These are phyloP conservation scores for Andrena haemorrhoa DNA, from an alignment of 2,888 invertebrate genomes.

Conservation along the genomic window DNA sequence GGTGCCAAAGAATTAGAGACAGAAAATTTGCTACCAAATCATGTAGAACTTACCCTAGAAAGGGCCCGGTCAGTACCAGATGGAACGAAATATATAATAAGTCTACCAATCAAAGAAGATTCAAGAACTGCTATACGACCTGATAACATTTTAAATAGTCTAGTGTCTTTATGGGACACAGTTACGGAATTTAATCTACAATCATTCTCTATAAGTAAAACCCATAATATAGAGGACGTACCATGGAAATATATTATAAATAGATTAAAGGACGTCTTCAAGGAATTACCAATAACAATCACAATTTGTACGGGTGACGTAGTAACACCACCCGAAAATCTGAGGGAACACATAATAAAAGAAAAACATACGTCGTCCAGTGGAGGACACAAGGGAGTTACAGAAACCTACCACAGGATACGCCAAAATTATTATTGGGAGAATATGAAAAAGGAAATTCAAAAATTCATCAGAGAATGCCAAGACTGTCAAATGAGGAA, in stretches of 20 bases:
- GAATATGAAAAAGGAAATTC: background rate
- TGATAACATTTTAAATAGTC: background rate
- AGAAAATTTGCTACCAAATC: background rate
- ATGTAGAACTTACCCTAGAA: background rate
- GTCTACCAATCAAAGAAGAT: background rate
- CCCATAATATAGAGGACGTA: background rate
- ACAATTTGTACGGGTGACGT: background rate
- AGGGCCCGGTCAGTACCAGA: background rate
- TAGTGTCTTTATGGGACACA: background rate
- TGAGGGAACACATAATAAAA: background rate
- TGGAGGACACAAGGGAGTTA: constrained; percentile 4
- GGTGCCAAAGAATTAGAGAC: background rate
- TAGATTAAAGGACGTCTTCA: background rate
- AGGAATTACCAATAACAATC: background rate
- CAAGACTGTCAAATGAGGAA: background rate
- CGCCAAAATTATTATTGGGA: background rate
- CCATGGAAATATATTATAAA: background rate
- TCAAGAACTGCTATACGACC: background rate
- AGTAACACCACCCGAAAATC: background rate
- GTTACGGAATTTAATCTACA: background rate
- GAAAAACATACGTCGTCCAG: background rate
- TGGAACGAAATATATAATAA: background rate
- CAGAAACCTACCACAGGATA: too few relatives aligned
- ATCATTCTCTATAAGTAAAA: background rate
- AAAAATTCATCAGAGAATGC: background rate